Evolutionary conservation across 2,797 vertebrate species (phyloP).

Genomic region (Martes flavigula): DNA sequence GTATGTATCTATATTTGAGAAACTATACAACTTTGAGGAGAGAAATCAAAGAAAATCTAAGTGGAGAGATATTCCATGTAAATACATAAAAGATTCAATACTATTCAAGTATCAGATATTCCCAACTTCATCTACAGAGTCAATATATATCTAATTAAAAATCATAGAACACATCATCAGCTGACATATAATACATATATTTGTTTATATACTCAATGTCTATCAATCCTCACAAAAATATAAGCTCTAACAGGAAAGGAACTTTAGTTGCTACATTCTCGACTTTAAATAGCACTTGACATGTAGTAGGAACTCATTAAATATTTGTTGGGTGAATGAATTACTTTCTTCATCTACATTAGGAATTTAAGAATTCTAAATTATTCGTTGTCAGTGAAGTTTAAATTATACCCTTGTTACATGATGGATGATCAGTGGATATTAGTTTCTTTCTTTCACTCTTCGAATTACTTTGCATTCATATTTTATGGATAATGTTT

Average conservation of each 20-base stretch:
- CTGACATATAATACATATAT: not conserved
- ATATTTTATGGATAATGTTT: not conserved
- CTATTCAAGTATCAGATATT: not conserved
- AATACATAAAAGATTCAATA: not conserved
- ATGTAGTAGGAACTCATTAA: not conserved
- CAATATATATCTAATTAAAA: not conserved
- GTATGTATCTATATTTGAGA: not conserved
- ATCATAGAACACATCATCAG: not conserved
- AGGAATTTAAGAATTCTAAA: conserved; percentile 25
- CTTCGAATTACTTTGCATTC: not conserved
- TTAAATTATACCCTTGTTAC: not conserved
- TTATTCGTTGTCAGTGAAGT: not conserved
- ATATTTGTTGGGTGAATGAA: not conserved
- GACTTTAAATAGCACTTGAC: not conserved
- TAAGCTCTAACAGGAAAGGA: not conserved
- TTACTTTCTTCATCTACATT: not conserved
- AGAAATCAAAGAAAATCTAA: not conserved
- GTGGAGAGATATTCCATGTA: not conserved
- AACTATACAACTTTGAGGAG: not conserved
- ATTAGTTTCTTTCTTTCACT: not conserved
- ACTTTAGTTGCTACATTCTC: not conserved
- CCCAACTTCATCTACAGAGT: not conserved
- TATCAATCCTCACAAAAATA: not conserved
- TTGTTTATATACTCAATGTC: not conserved
- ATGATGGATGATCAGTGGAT: not conserved